Base-by-base conservation (phyloP, 2,797 vertebrate genomes). In the Labroides dimidiatus region DNA sequence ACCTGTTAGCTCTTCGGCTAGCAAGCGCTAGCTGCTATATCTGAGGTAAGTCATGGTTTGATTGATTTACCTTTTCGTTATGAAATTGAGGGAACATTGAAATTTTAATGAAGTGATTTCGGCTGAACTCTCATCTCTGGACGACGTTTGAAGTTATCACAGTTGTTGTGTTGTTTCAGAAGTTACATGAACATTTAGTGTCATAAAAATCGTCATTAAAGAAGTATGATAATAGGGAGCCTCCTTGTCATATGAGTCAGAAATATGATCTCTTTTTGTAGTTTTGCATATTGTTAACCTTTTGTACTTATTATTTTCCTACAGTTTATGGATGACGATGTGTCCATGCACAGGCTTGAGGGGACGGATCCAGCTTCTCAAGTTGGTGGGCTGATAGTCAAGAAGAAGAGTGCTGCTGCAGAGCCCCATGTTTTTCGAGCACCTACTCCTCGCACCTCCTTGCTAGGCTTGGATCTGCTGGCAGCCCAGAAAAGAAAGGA, bases 401-500 rank as follows among this genome's bases (percentile, higher is more conserved):
- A 95, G 88, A 95, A 94, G 72, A 96, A 94, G 81, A 96, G 93
- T 39, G 95, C 95, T 0, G 89, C 95, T 10, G 73, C 79, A n/a
- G 96, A 99, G 80, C 95, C 94, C 54, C 97, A 99, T 51, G 92
- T 99, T 54, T 99, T 99, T 75, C 96, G 96, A 73, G 95, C 95
- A 0, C 98, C 97, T 0, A 96, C 98, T 3, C 98, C 98, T 0
- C 96, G 97, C 52, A 93, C 94, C 10, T 99, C 97, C 4, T 65
- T 99, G 59, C 86, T 99, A 63, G 97, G 98, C 14, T 92, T 99
- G 69, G 97, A 99, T 84, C 86, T 96, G 36, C 77, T 99, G 76
- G 98, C 98, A 9, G 96, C 96, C 2, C 95, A 97, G 90, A 99
- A 99, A 73, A 94, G 98, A 59, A 97, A 95, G 82, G 96, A 99